These are phyloP conservation scores for Crenichthys baileyi DNA, from an alignment of 2,797 vertebrate genomes.

Conservation along the genomic window DNA sequence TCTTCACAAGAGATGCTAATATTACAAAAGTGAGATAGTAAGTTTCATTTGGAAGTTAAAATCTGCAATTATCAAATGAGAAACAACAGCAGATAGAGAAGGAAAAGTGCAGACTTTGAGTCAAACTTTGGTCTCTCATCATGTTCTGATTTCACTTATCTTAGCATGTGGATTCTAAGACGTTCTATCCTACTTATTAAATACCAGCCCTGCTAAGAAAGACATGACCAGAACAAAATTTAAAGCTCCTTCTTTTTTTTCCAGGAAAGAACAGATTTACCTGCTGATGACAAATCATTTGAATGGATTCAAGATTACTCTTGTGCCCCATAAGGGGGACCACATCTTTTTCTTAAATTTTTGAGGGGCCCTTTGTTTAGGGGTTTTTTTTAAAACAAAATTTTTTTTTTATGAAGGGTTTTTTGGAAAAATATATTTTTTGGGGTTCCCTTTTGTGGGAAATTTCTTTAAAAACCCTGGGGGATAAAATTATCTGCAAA, in stretches of 20 bases:
- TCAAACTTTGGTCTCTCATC: background rate
- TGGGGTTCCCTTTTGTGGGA: background rate
- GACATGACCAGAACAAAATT: background rate
- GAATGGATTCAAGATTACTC: background rate
- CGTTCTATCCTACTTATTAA: no score
- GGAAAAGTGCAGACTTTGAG: background rate
- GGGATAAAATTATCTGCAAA: no score
- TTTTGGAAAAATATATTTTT: background rate
- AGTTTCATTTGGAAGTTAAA: background rate
- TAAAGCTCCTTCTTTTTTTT: background rate
- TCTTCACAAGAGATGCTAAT: background rate
- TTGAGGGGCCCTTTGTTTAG: background rate
- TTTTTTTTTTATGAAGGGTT: background rate
- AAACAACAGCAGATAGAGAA: background rate
- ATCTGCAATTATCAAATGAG: conserved; percentile 7
- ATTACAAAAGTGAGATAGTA: background rate
- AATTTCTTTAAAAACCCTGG: no score
- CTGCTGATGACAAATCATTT: background rate
- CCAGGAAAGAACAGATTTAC: background rate
- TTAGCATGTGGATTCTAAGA: background rate
- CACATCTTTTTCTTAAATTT: background rate
- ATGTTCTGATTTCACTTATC: background rate
- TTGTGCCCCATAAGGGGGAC: background rate
- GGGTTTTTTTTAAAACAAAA: background rate
- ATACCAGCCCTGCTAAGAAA: background rate